Percentiles rank a stretch among this genome's conserved stretches.
These are phyloP conservation scores for Rhadinocentrus ornatus DNA, from an alignment of 2,797 vertebrate genomes.

Conservation along the genomic window DNA sequence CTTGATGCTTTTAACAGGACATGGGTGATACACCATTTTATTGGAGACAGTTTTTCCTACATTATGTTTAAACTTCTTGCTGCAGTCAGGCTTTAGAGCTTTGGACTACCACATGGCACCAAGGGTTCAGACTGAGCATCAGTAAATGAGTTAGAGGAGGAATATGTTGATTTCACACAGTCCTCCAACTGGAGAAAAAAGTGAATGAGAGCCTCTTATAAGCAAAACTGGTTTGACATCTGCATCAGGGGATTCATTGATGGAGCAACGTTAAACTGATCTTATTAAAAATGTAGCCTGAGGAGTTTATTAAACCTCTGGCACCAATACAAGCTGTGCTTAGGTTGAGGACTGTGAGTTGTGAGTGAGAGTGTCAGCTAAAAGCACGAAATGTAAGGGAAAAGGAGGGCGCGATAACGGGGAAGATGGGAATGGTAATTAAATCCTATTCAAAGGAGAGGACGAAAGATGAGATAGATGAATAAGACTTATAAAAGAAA, in stretches of 20 bases:
- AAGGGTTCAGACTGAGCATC: no score
- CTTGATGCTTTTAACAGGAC: no score
- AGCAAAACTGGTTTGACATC: not conserved
- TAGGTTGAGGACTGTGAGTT: conserved; percentile 4
- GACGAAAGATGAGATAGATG: not conserved
- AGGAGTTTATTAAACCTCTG: conserved; percentile 22
- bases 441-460: conserved; percentile 8
- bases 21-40: no score
- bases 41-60: no score
- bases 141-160: no score
- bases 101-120: no score
- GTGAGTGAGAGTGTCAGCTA: not conserved
- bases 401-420: not conserved
- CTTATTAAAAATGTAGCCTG: not conserved
- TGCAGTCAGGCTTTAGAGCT: no score
- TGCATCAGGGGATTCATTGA: not conserved
- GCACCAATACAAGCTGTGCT: not conserved
- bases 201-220: not conserved
- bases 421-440: conserved; percentile 12
- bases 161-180: no score
- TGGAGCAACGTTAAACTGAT: conserved; percentile 1
- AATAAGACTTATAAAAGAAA: not conserved
- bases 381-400: conserved; percentile 8
- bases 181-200: no score
- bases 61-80: no score